A percentile compares a stretch with the other conserved stretches of the same genome.
These are phyloP conservation scores for Phataginus tricuspis DNA, from an alignment of 2,797 vertebrate species.

Conservation along the genomic window DNA sequence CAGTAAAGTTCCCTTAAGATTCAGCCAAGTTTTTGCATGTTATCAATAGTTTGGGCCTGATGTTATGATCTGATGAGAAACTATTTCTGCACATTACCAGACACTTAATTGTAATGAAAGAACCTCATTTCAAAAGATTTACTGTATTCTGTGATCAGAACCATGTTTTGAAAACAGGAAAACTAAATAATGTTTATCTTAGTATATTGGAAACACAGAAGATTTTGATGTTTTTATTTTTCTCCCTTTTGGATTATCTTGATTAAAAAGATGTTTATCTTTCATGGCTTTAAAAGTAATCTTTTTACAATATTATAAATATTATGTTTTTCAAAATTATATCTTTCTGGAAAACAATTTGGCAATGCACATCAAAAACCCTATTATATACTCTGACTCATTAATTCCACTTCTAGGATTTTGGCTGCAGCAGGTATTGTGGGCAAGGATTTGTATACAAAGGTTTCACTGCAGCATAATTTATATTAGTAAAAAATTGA, in stretches of 20 bases:
- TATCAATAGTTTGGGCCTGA: background rate
- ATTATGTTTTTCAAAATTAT: background rate
- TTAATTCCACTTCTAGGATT: background rate
- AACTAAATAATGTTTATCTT: background rate
- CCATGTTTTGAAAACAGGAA: background rate
- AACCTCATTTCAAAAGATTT: background rate
- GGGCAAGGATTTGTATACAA: background rate
- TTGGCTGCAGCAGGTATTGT: background rate
- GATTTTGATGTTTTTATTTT: background rate
- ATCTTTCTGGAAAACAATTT: conserved; percentile 27
- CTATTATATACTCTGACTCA: background rate
- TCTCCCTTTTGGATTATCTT: background rate
- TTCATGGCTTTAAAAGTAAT: background rate
- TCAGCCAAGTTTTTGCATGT: background rate
- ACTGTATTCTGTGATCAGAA: background rate
- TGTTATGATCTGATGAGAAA: background rate
- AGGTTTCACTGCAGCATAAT: background rate
- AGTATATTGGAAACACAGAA: background rate
- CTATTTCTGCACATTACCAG: background rate
- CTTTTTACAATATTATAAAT: background rate
- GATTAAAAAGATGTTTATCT: background rate
- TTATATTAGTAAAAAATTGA: background rate
- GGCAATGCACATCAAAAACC: background rate
- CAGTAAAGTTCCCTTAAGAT: background rate
- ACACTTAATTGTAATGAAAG: background rate